Conservation (phyloP, 2,797 vertebrate genomes). For the Sebastes kiyomatsui region DNA sequence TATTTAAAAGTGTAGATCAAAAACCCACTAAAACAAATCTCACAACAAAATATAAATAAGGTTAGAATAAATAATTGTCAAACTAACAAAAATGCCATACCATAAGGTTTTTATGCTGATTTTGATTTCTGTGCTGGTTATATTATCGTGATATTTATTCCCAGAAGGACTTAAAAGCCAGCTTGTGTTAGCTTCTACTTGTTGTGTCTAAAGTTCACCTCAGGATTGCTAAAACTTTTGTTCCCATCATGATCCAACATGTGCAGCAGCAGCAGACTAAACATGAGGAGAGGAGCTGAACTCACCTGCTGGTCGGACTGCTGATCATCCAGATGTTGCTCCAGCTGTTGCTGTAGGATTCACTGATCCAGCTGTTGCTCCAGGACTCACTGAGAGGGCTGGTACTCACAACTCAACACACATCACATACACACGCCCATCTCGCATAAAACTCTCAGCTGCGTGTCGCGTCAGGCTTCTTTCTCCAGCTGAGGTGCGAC, state of each 20-base stretch:
- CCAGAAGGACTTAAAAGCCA: neutral
- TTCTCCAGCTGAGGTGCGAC: conserved; percentile 19
- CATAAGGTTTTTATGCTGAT: too few species aligned
- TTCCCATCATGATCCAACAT: neutral
- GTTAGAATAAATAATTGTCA: neutral
- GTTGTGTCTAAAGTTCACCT: neutral
- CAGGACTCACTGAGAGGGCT: neutral
- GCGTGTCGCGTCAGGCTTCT: neutral
- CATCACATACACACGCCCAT: conserved; percentile 10
- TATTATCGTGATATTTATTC: neutral
- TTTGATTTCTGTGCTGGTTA: too few species aligned
- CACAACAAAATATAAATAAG: neutral
- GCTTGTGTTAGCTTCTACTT: neutral
- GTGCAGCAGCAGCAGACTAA: neutral
- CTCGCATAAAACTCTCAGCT: neutral
- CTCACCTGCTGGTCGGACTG: conserved; percentile 61
- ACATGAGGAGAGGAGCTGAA: neutral
- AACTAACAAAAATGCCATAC: too few species aligned
- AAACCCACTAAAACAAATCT: neutral
- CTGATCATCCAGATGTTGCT: conserved; percentile 2
- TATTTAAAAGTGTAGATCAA: neutral
- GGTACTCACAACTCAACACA: conserved; percentile 2
- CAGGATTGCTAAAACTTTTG: neutral
- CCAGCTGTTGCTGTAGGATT: conserved; percentile 9
- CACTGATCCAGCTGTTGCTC: conserved; percentile 10